Evolutionary conservation across 2,113 vertebrate species (phyloP), one percentile per base, ranked within the genome.

Genomic region (Microcebus lehilahytsara): DNA sequence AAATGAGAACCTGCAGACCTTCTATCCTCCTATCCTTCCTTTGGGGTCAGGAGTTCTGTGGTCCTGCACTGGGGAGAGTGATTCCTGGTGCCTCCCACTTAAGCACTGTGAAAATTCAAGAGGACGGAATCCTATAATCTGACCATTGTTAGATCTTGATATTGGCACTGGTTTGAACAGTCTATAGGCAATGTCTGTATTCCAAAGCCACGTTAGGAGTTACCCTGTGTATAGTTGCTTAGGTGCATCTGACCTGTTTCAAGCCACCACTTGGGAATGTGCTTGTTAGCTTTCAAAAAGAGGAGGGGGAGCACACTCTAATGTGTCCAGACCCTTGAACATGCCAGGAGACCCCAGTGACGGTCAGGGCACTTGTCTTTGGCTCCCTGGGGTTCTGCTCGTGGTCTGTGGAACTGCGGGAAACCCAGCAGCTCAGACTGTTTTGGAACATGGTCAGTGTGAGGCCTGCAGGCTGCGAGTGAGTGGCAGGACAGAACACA

Each of bases 281-380:
- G 25, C 81, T 84, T 42, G 27, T 78, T 62, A 56, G 32, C 42
- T 75, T 96, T 84, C 69, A 75, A 56, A 79, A 84, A 42, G 58
- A 58, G 12, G 58, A 58, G 16, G 4, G 19, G 5, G 9, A 37
- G 13, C 37, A 30, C 64, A 56, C 42, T 5, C 42, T 34, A 9
- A 40, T 10, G n/a, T 23, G 25, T 72, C 9, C 40, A 37, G n/a
- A 30, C 2, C 12, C 16, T 11, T 86, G 53, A 30, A 9, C 67
- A 46, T 66, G 13, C 34, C 42, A n/a, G 3, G 46, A 62, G 53
- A 87, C 25, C 27, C 51, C n/a, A 14, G 30, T 12, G 9, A 7
- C 12, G 11, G 42, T 34, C 64, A 58, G 81, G 62, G 27, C 7
- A 4, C 6, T 83, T 30, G 46, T 87, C 23, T 42, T 3, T 2